A percentile compares a stretch with the other conserved stretches of the same genome.
Evolutionary conservation across 2,797 vertebrate genomes (phyloP).

Genomic region (Borostomias antarcticus): DNA sequence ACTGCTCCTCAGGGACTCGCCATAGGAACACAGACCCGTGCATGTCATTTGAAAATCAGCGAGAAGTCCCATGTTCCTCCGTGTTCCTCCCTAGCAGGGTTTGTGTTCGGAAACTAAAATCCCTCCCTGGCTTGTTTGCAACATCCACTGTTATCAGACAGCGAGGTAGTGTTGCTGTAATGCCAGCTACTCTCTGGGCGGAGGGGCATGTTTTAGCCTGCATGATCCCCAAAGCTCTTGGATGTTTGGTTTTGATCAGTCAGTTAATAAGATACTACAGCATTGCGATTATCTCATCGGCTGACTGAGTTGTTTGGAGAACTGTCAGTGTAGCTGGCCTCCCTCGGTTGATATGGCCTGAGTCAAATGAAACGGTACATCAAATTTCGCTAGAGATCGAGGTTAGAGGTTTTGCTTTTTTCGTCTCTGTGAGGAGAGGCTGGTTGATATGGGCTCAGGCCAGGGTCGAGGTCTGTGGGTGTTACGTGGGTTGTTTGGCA

Average conservation of each 20-base stretch:
- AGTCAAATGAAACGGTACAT: not conserved
- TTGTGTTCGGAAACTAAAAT: not conserved
- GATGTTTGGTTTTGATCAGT: not conserved
- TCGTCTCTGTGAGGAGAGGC: not conserved
- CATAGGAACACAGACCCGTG: not conserved
- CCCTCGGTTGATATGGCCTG: not conserved
- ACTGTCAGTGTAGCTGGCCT: not conserved
- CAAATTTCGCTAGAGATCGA: not conserved
- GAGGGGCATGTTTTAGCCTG: not conserved
- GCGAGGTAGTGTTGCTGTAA: no score
- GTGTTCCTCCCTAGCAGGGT: not conserved
- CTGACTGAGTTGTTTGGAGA: not conserved
- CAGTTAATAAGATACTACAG: no score
- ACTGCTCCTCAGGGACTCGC: constrained; percentile 14
- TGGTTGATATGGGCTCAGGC: constrained; percentile 12
- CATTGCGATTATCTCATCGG: not conserved
- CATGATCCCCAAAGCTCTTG: not conserved
- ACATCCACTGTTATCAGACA: not conserved
- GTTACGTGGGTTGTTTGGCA: not conserved
- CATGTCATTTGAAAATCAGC: no score
- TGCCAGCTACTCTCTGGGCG: no score
- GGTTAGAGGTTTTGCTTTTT: not conserved
- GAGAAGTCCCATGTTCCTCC: no score
- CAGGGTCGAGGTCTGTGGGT: not conserved
- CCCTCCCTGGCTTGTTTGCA: not conserved